Evolutionary conservation across 2,888 invertebrate species (phyloP), one percentile per base, ranked within the genome.

Genomic region (Choreutis nemorana): DNA sequence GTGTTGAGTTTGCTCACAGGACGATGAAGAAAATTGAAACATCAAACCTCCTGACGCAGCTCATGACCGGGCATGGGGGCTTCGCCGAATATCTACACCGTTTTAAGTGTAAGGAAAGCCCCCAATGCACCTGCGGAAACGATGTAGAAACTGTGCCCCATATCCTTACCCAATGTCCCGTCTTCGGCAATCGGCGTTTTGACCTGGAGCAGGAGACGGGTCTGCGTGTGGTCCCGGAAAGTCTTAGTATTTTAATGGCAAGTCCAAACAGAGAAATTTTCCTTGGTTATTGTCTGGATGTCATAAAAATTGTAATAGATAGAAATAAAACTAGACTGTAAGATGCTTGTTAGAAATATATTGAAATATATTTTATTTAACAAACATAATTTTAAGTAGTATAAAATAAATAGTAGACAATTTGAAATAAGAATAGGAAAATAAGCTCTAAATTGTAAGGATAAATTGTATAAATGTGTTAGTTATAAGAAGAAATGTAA

Each of bases 41-140:
- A 7, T 11, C n/a, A 8, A 7, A 18, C 16, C 9, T 11, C 2
- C 3, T 10, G n/a, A 31, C 31, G 2, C 31, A 31, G 21, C 7
- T 31, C 6, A 11, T 21, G 14, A 31, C 26, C 7, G 31, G 31
- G 9, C 31, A 31, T n/a, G 31, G 26, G 3, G 31, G 31, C 10
- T 26, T 23, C 10, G 8, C 23, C 8, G 23, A 21, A 15, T 31
- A 31, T 23, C 22, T 31, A 3, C 21, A 31, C 9, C 20, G 31
- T 11, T 31, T 31, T 10, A 27, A 27, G 14, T n/a, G 14, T 5
- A 21, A 21, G 22, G 31, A 31, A 9, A 15, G 13, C n/a, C n/a
- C 23, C 5, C 5, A 5, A 8, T 18, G 18, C 18, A 5, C 18
- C 4, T 18, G 18, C 8, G 18, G 18, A 18, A 5, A 18, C 5